Base-by-base conservation (phyloP, 2,888 invertebrate genomes). In the Pollenia angustigena region DNA sequence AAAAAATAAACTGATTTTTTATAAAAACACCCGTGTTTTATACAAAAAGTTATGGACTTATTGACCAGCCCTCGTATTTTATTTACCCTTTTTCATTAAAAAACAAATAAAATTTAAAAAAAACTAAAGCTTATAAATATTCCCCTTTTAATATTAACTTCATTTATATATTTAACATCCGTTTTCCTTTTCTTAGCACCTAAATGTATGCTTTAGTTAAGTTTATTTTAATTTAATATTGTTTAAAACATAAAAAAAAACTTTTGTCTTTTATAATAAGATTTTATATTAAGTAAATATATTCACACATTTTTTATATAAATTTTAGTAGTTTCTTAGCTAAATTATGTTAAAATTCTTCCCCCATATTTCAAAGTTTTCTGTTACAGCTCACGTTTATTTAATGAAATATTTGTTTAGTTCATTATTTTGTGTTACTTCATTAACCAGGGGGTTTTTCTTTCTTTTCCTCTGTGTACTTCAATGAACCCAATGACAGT, bases 401-500 rank as follows among this genome's bases (percentile, higher is more conserved):
- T 42, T 75, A 71, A 71, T 71, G 46, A 83, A 75, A 83, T 83
- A 76, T 86, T 75, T 83, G 69, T 80, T 83, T 66, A 86, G 79
- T 86, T 83, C 56, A 83, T 83, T 80, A 80, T 83, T 75, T 75
- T 40, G 44, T 75, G 69, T 64, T 76, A 76, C 82, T 80, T 83
- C 82, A 86, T 86, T 86, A 86, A 82, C 48, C 18, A 46, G 48
- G 0, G 50, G 68, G 40, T 42, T 69, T 56, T 72, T 74, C 10
- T 62, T 56, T n/a, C 6, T 48, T 32, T 16, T 48, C 23, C 48
- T 69, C n/a, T 10, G 42, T 60, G 32, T n/a, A 60, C 69, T 74
- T 66, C 40, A 85, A 85, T 62, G 66, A 82, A 78, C 68, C 68
- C 62, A 82, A 68, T 85, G 85, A 85, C 81, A 85, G 74, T 78